phyloP scores from a whole-genome alignment of 2,113 vertebrate genomes.

The Nesogale talazaci region DNA sequence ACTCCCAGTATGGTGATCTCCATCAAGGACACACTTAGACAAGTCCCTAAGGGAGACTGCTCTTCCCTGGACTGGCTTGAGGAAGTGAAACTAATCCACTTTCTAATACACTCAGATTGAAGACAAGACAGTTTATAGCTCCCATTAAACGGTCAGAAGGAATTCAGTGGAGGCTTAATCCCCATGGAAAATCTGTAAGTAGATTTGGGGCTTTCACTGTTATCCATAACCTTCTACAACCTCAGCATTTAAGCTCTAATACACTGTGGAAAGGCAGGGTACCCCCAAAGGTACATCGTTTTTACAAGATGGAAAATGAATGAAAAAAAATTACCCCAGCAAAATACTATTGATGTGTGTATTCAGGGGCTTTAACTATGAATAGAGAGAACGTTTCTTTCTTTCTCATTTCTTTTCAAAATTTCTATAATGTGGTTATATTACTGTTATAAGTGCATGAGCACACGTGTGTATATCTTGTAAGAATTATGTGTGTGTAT shows the following conservation, averaged over 20 bases:
- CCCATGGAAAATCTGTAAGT: constrained; percentile 34
- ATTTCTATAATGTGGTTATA: constrained; percentile 59
- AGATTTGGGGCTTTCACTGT: neutral
- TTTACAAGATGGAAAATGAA: neutral
- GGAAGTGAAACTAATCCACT: no score
- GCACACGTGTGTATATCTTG: no score
- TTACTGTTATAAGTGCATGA: constrained; percentile 60
- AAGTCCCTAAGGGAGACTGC: no score
- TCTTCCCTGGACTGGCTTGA: no score
- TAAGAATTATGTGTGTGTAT: constrained; percentile 49
- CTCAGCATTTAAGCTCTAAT: no score
- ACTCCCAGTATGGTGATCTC: no score
- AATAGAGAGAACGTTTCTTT: constrained; percentile 22
- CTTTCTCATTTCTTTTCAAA: constrained; percentile 49
- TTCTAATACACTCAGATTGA: no score
- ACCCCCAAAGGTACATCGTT: neutral
- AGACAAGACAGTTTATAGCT: no score
- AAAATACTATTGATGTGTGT: neutral
- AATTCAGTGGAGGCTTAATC: constrained; percentile 6
- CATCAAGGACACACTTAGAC: no score
- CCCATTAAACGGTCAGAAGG: no score
- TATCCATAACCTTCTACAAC: no score
- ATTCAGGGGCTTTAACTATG: constrained; percentile 27
- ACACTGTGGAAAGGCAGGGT: neutral
- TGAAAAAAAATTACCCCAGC: neutral